Evolutionary conservation across 2,888 invertebrate species (phyloP).

Genomic region (Hypselothyrea guttata): DNA sequence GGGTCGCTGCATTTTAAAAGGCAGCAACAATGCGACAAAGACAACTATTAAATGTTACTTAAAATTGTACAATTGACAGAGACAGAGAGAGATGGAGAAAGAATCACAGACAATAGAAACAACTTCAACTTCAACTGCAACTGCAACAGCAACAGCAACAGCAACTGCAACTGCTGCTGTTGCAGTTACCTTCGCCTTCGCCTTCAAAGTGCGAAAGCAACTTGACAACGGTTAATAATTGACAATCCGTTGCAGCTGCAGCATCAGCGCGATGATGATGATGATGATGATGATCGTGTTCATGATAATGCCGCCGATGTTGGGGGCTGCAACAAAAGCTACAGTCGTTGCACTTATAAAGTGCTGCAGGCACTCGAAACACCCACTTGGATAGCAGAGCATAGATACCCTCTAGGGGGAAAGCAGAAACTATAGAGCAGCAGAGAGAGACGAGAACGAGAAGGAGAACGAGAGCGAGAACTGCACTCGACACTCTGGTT

Average conservation of each 20-base stretch:
- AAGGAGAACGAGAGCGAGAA: constrained; percentile 3
- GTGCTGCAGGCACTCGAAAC: constrained; percentile 59
- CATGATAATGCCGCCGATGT: not conserved
- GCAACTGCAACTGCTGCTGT: constrained; percentile 16
- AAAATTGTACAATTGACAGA: constrained; percentile 58
- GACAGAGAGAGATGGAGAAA: constrained; percentile 51
- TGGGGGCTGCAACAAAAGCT: constrained; percentile 6
- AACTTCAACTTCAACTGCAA: constrained; percentile 29
- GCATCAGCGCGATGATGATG: constrained; percentile 19
- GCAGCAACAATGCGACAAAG: constrained; percentile 40
- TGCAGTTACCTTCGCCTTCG: constrained; percentile 40
- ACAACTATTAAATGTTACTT: constrained; percentile 67
- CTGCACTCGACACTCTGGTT: not conserved
- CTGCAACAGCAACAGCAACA: constrained; percentile 20
- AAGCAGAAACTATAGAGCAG: constrained; percentile 31
- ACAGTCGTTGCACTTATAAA: constrained; percentile 47
- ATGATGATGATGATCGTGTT: constrained; percentile 27
- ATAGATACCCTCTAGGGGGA: constrained; percentile 20
- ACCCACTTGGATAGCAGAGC: constrained; percentile 63
- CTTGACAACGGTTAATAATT: constrained; percentile 70
- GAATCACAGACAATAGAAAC: constrained; percentile 69
- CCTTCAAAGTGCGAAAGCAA: constrained; percentile 66
- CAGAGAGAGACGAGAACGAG: constrained; percentile 15
- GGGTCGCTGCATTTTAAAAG: constrained; percentile 25
- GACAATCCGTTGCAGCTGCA: constrained; percentile 62